phyloP scores from a whole-genome alignment of 2,797 vertebrate species.

The Ispidina lecontei region DNA sequence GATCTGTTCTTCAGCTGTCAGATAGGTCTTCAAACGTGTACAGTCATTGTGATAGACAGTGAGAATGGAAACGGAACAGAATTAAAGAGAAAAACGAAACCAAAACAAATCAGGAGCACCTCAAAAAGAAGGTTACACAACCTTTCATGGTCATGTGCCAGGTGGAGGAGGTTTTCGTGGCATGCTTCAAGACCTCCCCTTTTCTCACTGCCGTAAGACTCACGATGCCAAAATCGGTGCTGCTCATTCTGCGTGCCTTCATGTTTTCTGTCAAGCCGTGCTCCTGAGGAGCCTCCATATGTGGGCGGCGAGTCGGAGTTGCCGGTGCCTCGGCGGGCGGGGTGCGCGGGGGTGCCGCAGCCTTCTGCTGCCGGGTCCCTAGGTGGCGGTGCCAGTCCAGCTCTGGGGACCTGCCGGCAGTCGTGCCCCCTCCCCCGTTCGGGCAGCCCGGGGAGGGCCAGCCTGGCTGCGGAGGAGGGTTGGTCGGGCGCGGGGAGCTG shows the following conservation, averaged over 20 bases:
- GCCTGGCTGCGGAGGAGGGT: not conserved
- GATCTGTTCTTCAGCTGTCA: not conserved
- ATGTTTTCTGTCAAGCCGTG: fast-evolving
- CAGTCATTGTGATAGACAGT: too few species aligned
- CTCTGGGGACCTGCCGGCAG: not conserved
- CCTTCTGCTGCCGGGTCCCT: not conserved
- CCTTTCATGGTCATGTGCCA: not conserved
- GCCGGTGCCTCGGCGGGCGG: not conserved
- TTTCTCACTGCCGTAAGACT: not conserved
- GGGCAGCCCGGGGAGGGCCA: not conserved
- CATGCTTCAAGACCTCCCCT: not conserved
- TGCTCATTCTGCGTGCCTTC: fast-evolving
- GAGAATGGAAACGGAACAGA: not conserved
- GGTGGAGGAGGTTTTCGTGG: fast-evolving
- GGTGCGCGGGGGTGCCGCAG: not conserved
- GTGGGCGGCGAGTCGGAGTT: too few species aligned
- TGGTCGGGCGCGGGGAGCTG: not conserved
- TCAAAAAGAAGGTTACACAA: not conserved
- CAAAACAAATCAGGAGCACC: not conserved
- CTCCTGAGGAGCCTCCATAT: too few species aligned
- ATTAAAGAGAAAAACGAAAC: not conserved
- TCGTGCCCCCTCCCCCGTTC: not conserved
- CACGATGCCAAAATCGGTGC: not conserved
- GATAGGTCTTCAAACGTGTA: too few species aligned
- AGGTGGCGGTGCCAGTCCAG: not conserved